Percentiles rank a stretch among this genome's conserved stretches.
Conservation (phyloP, 2,888 invertebrate species). For the Criorhina ranunculi region DNA sequence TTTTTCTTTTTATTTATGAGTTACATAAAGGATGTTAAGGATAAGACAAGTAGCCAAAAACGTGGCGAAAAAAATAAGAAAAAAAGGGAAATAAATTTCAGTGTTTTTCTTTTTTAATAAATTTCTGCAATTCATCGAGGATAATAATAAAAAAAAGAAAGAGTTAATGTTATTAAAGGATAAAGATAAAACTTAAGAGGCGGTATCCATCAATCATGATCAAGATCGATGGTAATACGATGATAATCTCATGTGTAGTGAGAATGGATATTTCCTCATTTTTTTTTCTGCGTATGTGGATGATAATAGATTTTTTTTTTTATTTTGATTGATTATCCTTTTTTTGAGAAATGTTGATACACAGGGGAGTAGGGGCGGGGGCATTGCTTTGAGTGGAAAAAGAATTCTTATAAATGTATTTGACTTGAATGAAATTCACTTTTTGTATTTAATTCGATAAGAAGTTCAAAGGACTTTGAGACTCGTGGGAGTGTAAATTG, state of each 20-base stretch:
- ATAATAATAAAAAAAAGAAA: not conserved
- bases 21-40: too few species aligned
- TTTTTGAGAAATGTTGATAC: not conserved
- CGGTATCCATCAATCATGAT: constrained; percentile 30
- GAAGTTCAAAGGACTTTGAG: not conserved
- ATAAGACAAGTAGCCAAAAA: too few species aligned
- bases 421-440: not conserved
- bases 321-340: constrained; percentile 33
- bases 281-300: not conserved
- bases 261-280: not conserved
- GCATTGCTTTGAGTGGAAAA: not conserved
- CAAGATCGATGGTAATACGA: constrained; percentile 1
- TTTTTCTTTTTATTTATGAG: not conserved
- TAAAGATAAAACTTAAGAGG: constrained; percentile 15
- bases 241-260: constrained; percentile 3
- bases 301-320: constrained; percentile 10
- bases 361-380: not conserved
- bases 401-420: not conserved
- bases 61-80: not conserved
- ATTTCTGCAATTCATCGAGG: constrained; percentile 1
- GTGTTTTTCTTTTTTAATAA: not conserved
- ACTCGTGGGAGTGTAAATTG: not conserved
- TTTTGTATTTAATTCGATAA: not conserved
- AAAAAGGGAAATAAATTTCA: constrained; percentile 15
- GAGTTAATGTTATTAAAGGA: constrained; percentile 23